Percentiles rank a stretch among this genome's conserved stretches.
Evolutionary conservation across 2,797 vertebrate genomes (phyloP).

Genomic region (Peromyscus eremicus): DNA sequence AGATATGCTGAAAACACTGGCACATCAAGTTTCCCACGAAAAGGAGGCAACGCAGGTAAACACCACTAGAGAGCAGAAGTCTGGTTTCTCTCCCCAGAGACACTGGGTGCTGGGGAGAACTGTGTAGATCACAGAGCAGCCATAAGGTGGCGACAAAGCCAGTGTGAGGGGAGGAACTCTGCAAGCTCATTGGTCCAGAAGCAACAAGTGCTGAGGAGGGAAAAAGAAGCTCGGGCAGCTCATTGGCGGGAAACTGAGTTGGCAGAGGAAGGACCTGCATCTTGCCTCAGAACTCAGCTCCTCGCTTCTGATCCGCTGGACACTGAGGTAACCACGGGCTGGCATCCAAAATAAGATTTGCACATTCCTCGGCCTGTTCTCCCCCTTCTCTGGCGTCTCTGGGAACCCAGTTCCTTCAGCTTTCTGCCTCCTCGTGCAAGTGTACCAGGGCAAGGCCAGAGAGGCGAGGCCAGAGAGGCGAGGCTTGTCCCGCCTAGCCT

Average conservation of each 20-base stretch:
- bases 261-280: not conserved
- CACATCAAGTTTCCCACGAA: accelerated
- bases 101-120: too few species aligned
- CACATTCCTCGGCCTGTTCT: not conserved
- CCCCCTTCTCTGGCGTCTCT: not conserved
- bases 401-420: not conserved
- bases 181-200: not conserved
- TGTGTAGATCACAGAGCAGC: not conserved
- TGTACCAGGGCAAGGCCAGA: too few species aligned
- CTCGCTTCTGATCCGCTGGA: not conserved
- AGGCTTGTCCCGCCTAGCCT: not conserved
- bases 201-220: not conserved
- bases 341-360: not conserved
- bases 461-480: too few species aligned
- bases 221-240: not conserved
- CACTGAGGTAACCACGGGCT: not conserved
- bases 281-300: not conserved
- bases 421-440: not conserved
- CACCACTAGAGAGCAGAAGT: not conserved
- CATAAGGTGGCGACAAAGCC: not conserved
- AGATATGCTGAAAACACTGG: too few species aligned
- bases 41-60: not conserved
- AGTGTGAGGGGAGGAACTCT: not conserved
- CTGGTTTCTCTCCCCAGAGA: not conserved
- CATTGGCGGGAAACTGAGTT: not conserved